These are phyloP conservation scores for Notolabrus celidotus DNA, from an alignment of 2,797 vertebrate species.

Conservation along the genomic window DNA sequence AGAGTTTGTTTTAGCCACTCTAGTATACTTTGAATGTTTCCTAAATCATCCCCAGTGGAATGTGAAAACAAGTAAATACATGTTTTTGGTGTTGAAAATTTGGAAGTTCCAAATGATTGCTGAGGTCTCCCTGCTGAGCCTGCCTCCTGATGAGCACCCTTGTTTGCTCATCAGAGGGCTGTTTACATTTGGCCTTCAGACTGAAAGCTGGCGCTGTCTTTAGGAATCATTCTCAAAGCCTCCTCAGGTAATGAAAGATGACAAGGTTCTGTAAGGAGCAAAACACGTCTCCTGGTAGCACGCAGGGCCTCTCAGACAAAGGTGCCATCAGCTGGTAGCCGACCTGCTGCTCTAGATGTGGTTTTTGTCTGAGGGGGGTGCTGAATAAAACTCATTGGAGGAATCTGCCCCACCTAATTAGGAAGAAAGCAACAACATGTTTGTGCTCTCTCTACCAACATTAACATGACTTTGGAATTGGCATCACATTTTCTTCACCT, in stretches of 20 bases:
- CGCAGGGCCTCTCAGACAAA: slow-evolving; percentile 53
- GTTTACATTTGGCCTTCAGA: slow-evolving; percentile 48
- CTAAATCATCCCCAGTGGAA: too few species aligned
- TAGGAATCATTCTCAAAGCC: slow-evolving; percentile 72
- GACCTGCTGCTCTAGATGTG: slow-evolving; percentile 31
- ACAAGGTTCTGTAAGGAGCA: slow-evolving; percentile 68
- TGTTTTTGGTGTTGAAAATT: too few species aligned
- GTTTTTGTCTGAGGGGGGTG: slow-evolving; percentile 12
- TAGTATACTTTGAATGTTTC: too few species aligned
- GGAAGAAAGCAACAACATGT: too few species aligned
- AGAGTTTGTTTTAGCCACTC: too few species aligned
- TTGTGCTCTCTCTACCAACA: too few species aligned
- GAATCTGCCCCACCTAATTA: too few species aligned
- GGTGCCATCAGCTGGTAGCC: slow-evolving; percentile 57
- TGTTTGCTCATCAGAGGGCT: slow-evolving; percentile 11
- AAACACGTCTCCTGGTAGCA: slow-evolving; percentile 59
- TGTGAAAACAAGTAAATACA: background rate
- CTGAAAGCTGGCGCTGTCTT: slow-evolving; percentile 65
- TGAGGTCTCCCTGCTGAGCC: background rate
- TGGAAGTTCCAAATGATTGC: too few species aligned
- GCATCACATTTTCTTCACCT: slow-evolving; percentile 20
- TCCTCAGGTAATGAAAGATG: slow-evolving; percentile 75
- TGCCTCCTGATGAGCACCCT: background rate
- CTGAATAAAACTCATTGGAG: slow-evolving; percentile 30
- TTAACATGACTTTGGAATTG: slow-evolving; percentile 21